Evolutionary conservation across 2,888 invertebrate genomes (phyloP).

Genomic region (Sturmia bella): DNA sequence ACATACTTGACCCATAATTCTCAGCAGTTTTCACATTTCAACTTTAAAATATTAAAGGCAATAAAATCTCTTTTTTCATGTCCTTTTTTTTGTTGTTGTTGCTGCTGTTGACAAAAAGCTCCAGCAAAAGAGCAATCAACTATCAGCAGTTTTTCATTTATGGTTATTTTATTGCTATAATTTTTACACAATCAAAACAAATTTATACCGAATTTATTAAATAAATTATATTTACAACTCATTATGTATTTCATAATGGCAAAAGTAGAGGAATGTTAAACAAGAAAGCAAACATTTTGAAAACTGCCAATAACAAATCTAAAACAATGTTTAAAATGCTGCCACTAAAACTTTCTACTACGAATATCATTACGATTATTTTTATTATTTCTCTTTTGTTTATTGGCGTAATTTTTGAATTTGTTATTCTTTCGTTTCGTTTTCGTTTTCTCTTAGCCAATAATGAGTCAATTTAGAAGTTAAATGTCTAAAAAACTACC

Average conservation of each 20-base stretch:
- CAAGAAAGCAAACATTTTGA: not conserved
- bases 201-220: conserved; percentile 27
- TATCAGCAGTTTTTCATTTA: conserved; percentile 35
- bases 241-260: conserved; percentile 24
- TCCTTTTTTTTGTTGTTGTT: not conserved
- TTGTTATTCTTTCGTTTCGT: conserved; percentile 4
- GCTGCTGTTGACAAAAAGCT: not conserved
- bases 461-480: conserved; percentile 66
- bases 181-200: conserved; percentile 33
- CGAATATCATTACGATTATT: conserved; percentile 23
- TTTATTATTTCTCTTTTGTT: conserved; percentile 23
- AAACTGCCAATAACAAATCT: conserved; percentile 4
- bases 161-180: conserved; percentile 40
- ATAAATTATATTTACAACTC: conserved; percentile 55
- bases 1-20: too few relatives aligned
- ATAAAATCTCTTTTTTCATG: conserved; percentile 9
- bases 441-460: conserved; percentile 1
- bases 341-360: conserved; percentile 3
- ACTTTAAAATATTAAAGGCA: not conserved
- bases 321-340: conserved; percentile 29
- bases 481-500: conserved; percentile 63
- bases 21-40: too few relatives aligned
- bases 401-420: conserved; percentile 12
- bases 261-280: not conserved
- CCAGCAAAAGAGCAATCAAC: not conserved